phyloP scores from a whole-genome alignment of 92 coral and sea anemone species.

The Actinostola sp. region DNA sequence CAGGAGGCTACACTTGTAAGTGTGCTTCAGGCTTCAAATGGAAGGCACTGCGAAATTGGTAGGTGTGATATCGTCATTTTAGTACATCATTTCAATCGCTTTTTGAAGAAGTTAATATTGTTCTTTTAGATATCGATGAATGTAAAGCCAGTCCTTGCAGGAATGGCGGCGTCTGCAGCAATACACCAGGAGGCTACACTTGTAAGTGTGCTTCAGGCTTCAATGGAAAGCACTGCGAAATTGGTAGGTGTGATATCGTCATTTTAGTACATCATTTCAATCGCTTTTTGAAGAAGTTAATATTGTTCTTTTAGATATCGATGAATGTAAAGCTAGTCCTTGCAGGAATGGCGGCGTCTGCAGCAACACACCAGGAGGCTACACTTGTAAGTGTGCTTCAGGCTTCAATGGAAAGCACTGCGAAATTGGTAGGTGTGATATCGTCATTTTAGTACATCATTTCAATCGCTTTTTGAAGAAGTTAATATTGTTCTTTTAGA shows the following conservation, averaged over 20 bases:
- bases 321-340: conserved; percentile 16
- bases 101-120: too few species aligned
- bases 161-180: too few species aligned
- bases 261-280: too few species aligned
- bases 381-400: background rate
- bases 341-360: conserved; percentile 16
- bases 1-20: conserved; percentile 36
- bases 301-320: conserved; percentile 4
- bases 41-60: conserved; percentile 44
- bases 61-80: background rate
- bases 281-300: background rate
- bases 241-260: too few species aligned
- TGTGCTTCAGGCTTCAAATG: conserved; percentile 36
- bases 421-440: too few species aligned
- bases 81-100: too few species aligned
- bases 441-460: too few species aligned
- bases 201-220: too few species aligned
- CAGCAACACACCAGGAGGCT: conserved; percentile 14
- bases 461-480: too few species aligned
- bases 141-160: background rate
- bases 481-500: background rate
- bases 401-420: conserved; percentile 21
- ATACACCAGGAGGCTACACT: too few species aligned
- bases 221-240: too few species aligned
- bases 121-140: conserved; percentile 30